A percentile compares a stretch with the other conserved stretches of the same genome.
phyloP scores from a whole-genome alignment of 2,797 vertebrate genomes.

The Neosilurus hyrtlii region DNA sequence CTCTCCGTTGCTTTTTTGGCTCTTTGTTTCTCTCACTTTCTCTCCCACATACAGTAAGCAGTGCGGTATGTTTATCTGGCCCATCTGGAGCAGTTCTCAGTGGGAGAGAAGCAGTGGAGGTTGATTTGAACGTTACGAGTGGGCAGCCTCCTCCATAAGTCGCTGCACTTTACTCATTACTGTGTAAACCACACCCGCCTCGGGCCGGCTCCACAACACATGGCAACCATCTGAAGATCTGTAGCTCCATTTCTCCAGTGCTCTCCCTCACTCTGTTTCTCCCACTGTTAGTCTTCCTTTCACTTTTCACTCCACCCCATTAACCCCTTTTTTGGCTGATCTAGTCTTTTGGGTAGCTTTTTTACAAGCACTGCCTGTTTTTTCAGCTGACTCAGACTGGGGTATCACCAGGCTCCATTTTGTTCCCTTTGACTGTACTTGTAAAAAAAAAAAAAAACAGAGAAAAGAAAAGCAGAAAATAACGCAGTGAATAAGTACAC shows the following conservation, averaged over 20 bases:
- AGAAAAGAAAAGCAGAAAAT: background rate
- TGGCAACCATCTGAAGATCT: slow-evolving; percentile 75
- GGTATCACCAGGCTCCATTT: background rate
- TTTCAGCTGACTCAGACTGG: slow-evolving; percentile 1
- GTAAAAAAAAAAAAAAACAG: background rate
- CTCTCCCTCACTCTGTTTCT: slow-evolving; percentile 43
- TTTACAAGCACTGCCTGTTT: background rate
- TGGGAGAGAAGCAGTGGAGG: slow-evolving; percentile 43
- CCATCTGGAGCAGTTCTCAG: slow-evolving; percentile 49
- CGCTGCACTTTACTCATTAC: slow-evolving; percentile 77
- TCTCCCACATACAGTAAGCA: slow-evolving; percentile 37
- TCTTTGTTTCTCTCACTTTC: slow-evolving; percentile 27
- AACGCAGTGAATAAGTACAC: background rate
- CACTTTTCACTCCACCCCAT: slow-evolving; percentile 22
- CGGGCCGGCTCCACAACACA: slow-evolving; percentile 69
- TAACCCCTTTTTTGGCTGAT: background rate
- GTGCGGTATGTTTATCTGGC: slow-evolving; percentile 39
- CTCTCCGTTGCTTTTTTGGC: slow-evolving; percentile 7
- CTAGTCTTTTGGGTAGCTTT: background rate
- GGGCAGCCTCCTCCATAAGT: slow-evolving; percentile 68
- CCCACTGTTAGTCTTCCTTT: slow-evolving; percentile 18
- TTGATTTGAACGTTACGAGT: slow-evolving; percentile 51
- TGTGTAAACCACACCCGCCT: slow-evolving; percentile 75
- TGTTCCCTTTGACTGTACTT: slow-evolving; percentile 6
- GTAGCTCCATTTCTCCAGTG: slow-evolving; percentile 53